Conservation (phyloP, 1,140 invertebrate genomes). For the Leptinotarsa undecemlineata region DNA sequence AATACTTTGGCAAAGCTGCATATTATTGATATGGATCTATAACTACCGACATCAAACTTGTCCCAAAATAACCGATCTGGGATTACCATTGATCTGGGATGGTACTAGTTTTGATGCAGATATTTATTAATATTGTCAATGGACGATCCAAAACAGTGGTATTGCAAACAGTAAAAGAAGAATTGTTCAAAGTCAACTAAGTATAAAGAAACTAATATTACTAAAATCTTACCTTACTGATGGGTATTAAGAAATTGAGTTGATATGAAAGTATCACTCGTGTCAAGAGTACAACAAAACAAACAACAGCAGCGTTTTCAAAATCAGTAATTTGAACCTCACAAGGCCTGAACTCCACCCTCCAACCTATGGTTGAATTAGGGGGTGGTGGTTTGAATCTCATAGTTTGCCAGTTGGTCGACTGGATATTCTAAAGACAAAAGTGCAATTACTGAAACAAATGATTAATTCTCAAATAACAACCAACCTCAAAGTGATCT, state of each 20-base stretch:
- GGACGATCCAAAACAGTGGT: background rate
- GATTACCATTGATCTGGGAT: too few relatives aligned
- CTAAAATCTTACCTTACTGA: conserved; percentile 79
- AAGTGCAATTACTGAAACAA: conserved; percentile 11
- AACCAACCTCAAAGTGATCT: conserved; percentile 94
- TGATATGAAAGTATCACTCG: conserved; percentile 96
- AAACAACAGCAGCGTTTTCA: conserved; percentile 99
- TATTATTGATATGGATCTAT: too few relatives aligned
- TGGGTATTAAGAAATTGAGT: conserved; percentile 95
- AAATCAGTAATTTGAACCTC: conserved; percentile 99
- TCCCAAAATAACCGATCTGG: too few relatives aligned
- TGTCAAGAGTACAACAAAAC: conserved; percentile 95
- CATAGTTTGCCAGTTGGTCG: conserved; percentile 99
- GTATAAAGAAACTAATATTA: conserved; percentile 15
- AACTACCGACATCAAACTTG: too few relatives aligned
- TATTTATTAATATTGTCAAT: too few relatives aligned
- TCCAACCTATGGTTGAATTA: conserved; percentile 95
- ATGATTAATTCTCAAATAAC: conserved; percentile 7
- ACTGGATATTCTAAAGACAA: conserved; percentile 91
- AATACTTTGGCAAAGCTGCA: too few relatives aligned
- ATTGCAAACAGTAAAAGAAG: background rate
- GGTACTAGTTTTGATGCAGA: too few relatives aligned
- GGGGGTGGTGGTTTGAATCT: conserved; percentile 97
- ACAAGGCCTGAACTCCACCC: conserved; percentile 98
- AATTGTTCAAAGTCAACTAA: background rate